Evolutionary conservation across 2,113 vertebrate species (phyloP).

Genomic region (Brevimyrus niger): DNA sequence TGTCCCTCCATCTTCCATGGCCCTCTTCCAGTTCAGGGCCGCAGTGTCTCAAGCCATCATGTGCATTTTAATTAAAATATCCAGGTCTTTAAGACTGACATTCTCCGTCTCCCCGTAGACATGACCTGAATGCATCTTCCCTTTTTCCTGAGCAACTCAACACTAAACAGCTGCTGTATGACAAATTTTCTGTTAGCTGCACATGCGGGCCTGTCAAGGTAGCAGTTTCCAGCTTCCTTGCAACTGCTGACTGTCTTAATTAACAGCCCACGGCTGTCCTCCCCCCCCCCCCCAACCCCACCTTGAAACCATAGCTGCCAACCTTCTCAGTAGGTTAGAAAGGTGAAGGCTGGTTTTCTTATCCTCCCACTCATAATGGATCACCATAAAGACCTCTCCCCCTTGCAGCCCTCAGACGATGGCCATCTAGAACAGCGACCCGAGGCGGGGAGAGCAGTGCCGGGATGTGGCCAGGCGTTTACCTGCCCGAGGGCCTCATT

Average conservation of each 20-base stretch:
- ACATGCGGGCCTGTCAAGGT: constrained; percentile 33
- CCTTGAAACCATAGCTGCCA: not conserved
- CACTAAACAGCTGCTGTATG: constrained; percentile 17
- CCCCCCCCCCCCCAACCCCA: constrained; percentile 30
- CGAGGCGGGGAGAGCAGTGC: not conserved
- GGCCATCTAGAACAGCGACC: not conserved
- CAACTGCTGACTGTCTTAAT: constrained; percentile 53
- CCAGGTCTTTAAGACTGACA: not conserved
- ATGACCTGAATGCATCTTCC: not conserved
- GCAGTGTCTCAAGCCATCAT: not conserved
- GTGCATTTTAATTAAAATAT: not conserved
- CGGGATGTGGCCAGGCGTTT: not conserved
- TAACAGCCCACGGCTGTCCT: constrained; percentile 42
- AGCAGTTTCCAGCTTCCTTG: constrained; percentile 33
- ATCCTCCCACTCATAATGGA: constrained; percentile 18
- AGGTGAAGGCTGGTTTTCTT: constrained; percentile 10
- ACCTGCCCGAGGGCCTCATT: not conserved
- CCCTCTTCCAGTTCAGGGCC: not conserved
- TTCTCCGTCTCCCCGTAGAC: not conserved
- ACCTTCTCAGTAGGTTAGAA: not conserved
- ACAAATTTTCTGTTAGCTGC: constrained; percentile 32
- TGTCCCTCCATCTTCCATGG: not conserved
- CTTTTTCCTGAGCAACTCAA: not conserved
- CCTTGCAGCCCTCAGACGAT: constrained; percentile 31
- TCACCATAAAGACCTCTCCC: constrained; percentile 15